Evolutionary conservation across 2,797 vertebrate genomes (phyloP).

Genomic region (Valencia hispanica): DNA sequence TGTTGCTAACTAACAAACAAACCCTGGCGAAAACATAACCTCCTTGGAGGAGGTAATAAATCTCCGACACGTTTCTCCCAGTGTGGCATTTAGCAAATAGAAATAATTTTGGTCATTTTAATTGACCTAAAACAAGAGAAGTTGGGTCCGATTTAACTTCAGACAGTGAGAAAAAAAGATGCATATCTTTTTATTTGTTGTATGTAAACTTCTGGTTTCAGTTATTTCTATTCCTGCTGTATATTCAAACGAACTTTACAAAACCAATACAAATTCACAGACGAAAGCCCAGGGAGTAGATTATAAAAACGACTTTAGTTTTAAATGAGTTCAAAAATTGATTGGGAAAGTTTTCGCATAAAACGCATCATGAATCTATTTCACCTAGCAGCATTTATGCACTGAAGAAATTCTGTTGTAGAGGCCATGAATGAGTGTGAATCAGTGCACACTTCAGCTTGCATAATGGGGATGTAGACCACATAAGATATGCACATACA

Average conservation of each 20-base stretch:
- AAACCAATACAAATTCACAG: background rate
- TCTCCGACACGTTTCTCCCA: background rate
- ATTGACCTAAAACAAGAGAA: background rate
- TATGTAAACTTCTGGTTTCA: background rate
- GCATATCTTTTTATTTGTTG: background rate
- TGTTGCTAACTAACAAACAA: no score
- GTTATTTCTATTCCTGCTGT: background rate
- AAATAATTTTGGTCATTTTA: background rate
- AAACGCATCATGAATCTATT: constrained; percentile 64
- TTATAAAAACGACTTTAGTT: constrained; percentile 16
- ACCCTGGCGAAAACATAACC: no score
- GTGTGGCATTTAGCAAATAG: background rate
- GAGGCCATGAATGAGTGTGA: constrained; percentile 50
- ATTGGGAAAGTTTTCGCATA: constrained; percentile 17
- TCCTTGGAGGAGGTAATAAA: no score
- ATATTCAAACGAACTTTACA: background rate
- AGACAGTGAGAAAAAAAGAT: background rate
- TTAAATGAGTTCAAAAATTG: constrained; percentile 32
- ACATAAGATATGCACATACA: constrained; percentile 65
- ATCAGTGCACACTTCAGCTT: constrained; percentile 57
- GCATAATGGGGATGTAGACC: constrained; percentile 56
- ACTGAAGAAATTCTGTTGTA: constrained; percentile 67
- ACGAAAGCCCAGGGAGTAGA: background rate
- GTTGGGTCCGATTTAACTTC: background rate
- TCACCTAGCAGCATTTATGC: constrained; percentile 56